Evolutionary conservation across 1,140 invertebrate genomes (phyloP), one percentile per base, ranked within the genome.

Genomic region (Diachasmimorpha longicaudata): DNA sequence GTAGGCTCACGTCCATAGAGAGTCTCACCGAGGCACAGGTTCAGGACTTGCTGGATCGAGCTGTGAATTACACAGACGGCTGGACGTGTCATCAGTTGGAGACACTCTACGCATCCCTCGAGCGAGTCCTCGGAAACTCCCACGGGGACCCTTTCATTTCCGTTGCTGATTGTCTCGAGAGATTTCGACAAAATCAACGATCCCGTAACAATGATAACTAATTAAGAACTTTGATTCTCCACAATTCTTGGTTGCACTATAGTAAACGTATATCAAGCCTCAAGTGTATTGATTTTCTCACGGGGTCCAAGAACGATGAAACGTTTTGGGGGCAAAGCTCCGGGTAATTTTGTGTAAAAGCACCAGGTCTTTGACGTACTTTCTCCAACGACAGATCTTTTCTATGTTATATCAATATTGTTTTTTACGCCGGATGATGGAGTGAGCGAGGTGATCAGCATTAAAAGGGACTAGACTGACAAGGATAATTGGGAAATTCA

Each of bases 81-180:
- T 87, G 85, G 85, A 70, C 77, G 0, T 83, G 82, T 67, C 75
- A 82, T 44, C 77, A 81, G 10, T 66, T 87, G 3, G 84, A 85
- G 48, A 79, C 55, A 46, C 76, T 87, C 13, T 84, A 79, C n/a
- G 70, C 80, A 0, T 79, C 79, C 0, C 74, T 87, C 6, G 81
- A 85, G 44, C 48, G 77, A 8, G 71, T 78, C 11, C 23, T 85
- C 13, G 83, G 85, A n/a, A 82, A 44, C 19, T 77, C 69, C 8
- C 79, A 80, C 5, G 81, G 78, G 4, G 80, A 85, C 13, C 19
- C 77, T 16, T 81, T 74, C 48, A 21, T 25, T 0, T 69, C 77
- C 0, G 63, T 84, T 14, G 80, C 74, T 0, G 78, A 84, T 0
- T 85, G 83, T n/a, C 74, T 86, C 4, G 70, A 70, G 5, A 78